phyloP scores from a whole-genome alignment of 2,113 vertebrate species.

The Centropus bengalensis region DNA sequence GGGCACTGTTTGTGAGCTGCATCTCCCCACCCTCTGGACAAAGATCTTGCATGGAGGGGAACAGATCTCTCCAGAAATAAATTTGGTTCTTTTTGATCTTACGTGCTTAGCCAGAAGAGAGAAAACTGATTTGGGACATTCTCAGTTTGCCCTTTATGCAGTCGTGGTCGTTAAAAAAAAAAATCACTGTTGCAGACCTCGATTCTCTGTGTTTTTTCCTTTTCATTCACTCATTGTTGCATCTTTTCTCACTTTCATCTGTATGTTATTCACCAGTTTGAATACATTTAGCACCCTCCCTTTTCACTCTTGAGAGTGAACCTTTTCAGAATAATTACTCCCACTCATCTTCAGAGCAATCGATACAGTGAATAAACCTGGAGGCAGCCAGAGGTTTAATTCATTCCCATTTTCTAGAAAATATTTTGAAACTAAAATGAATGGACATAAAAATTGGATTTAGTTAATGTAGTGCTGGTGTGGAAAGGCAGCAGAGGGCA shows the following conservation, averaged over 20 bases:
- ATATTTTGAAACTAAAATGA: neutral
- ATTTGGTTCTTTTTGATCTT: neutral
- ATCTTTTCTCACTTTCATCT: neutral
- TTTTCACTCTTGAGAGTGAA: constrained; percentile 24
- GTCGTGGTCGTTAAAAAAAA: accelerated
- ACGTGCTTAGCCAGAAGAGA: neutral
- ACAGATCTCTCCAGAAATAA: neutral
- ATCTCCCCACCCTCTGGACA: accelerated
- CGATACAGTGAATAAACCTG: constrained; percentile 4
- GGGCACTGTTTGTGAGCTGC: neutral
- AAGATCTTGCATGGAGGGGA: accelerated
- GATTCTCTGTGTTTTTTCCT: neutral
- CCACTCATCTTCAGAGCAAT: constrained; percentile 24
- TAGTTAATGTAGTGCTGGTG: neutral
- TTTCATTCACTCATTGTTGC: neutral
- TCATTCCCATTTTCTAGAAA: neutral
- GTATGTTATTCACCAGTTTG: neutral
- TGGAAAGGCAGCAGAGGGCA: neutral
- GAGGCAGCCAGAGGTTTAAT: neutral
- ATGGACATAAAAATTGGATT: neutral
- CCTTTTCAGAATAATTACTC: constrained; percentile 37
- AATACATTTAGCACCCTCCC: neutral
- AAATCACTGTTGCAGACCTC: neutral
- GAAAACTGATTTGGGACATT: neutral
- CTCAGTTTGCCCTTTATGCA: neutral